Evolutionary conservation across 2,888 invertebrate genomes (phyloP).

Genomic region (Platycheirus albimanus): DNA sequence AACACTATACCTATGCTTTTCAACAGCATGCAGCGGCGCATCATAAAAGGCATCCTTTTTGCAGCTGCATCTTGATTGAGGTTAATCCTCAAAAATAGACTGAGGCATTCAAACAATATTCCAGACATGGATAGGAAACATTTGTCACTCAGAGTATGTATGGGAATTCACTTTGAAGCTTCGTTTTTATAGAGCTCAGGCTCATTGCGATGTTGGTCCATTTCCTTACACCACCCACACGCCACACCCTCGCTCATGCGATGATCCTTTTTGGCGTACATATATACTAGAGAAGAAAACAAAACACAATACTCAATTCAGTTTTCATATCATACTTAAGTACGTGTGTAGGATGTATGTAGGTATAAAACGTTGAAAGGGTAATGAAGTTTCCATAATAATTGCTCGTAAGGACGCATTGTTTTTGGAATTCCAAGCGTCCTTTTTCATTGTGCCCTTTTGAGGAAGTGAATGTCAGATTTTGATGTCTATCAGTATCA

Average conservation of each 20-base stretch:
- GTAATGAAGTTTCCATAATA: constrained; percentile 43
- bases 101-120: constrained; percentile 7
- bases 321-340: not conserved
- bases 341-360: too few relatives aligned
- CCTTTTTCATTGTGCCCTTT: constrained; percentile 2
- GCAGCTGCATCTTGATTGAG: constrained; percentile 46
- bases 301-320: constrained; percentile 32
- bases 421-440: constrained; percentile 43
- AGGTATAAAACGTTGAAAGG: not conserved
- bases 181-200: constrained; percentile 7
- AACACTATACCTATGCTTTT: not conserved
- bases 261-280: too few relatives aligned
- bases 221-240: constrained; percentile 2
- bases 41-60: constrained; percentile 7
- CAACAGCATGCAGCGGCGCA: not conserved
- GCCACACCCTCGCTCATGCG: too few relatives aligned
- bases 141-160: constrained; percentile 22
- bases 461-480: constrained; percentile 41
- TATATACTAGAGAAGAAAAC: constrained; percentile 22
- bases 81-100: constrained; percentile 59
- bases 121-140: constrained; percentile 21
- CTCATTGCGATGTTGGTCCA: not conserved
- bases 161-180: constrained; percentile 22
- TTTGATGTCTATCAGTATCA: constrained; percentile 14
- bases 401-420: constrained; percentile 40